Base-by-base conservation (phyloP, 2,113 vertebrate genomes). In the Alouatta palliata region DNA sequence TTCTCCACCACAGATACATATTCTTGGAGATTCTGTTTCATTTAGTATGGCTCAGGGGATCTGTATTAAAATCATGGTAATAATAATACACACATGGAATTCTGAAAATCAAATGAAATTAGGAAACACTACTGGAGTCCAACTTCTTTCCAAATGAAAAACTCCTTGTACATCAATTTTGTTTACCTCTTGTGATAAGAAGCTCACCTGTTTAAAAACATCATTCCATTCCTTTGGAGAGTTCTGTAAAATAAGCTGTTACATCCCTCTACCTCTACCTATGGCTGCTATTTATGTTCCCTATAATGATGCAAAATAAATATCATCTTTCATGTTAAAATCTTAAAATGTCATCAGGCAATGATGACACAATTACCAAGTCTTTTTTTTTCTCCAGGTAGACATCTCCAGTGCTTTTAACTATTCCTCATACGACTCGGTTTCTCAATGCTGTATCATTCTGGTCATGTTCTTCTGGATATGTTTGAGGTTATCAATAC, bases 21-120 rank as follows among this genome's bases (percentile, higher is more conserved):
- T 93, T 76, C 25, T 86, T 91, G 49, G 56, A 27, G 23, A 64
- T 91, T 86, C 13, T 94, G 37, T 68, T n/a, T 96, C 20, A 56
- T 79, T 82, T 86, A 85, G 1, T 75, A 6, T 70, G 16, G 5
- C 14, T 75, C 35, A 87, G 23, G 7, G 6, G 2, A 45, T 71
- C 35, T 93, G 66, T 71, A 64, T 75, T 79, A 66, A 96, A 97
- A 95, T 81, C 45, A 89, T 17, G 43, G 20, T 54, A 49, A 75
- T 66, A 71, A 61, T 27, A 94, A 58, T 19, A 64, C 11, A 40
- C 1, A 56, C 14, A 85, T 1, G 16, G 5, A 84, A 81, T 89
- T 91, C 45, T 80, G 32, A 89, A 91, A 88, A 92, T 87, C 61
- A 87, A 7, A 6, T 45, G 32, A 68, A 66, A 86, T 37, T 77